phyloP scores from a whole-genome alignment of 2,888 invertebrate genomes.

The Melanotus villosus region DNA sequence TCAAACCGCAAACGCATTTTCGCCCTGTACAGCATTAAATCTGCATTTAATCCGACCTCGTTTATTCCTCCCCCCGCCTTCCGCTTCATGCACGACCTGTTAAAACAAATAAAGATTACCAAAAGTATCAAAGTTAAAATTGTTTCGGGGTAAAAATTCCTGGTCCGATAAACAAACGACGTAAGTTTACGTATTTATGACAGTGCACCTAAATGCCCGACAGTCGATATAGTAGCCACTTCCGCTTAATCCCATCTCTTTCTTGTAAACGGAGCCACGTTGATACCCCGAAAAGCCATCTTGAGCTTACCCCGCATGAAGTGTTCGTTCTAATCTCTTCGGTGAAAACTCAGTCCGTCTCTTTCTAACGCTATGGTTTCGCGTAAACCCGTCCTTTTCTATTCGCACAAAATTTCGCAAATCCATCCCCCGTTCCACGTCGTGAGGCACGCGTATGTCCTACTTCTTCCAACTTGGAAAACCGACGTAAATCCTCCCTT shows the following conservation, averaged over 20 bases:
- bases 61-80: no score
- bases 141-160: background rate
- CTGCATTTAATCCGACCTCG: no score
- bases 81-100: background rate
- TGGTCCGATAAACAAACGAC: conserved; percentile 13
- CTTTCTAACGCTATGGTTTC: background rate
- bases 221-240: conserved; percentile 33
- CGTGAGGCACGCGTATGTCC: background rate
- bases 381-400: background rate
- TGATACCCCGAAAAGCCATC: conserved; percentile 45
- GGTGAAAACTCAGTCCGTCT: conserved; percentile 26
- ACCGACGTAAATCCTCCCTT: conserved; percentile 19
- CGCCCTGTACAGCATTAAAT: no score
- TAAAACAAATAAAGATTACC: background rate
- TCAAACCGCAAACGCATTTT: no score
- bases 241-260: conserved; percentile 42
- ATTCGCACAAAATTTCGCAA: no score
- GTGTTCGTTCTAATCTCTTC: conserved; percentile 35
- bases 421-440: background rate
- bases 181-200: conserved; percentile 12
- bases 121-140: background rate
- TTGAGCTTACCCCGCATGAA: conserved; percentile 41
- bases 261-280: conserved; percentile 34
- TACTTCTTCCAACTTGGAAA: conserved; percentile 18
- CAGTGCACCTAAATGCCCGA: conserved; percentile 20